A percentile compares a stretch with the other conserved stretches of the same genome.
phyloP scores from a whole-genome alignment of 2,888 invertebrate genomes.

The Coecobrya sp. region DNA sequence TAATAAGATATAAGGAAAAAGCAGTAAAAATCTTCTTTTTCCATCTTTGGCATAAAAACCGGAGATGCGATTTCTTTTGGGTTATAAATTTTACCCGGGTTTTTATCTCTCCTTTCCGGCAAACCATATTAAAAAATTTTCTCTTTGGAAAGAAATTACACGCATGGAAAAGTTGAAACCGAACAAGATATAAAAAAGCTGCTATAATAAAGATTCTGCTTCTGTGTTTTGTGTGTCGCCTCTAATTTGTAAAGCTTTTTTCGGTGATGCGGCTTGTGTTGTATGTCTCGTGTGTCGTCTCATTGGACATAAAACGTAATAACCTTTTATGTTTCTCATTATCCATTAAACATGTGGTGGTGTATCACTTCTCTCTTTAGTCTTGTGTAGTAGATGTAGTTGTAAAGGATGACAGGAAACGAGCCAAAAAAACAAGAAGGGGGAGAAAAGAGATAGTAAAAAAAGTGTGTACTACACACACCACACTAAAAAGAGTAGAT shows the following conservation, averaged over 20 bases:
- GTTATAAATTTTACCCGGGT: no score
- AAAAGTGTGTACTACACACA: slow-evolving; percentile 24
- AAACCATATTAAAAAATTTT: no score
- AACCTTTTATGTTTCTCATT: slow-evolving; percentile 76
- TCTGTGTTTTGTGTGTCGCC: slow-evolving; percentile 46
- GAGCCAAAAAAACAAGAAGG: not conserved
- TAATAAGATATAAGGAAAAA: not conserved
- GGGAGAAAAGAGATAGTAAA: not conserved
- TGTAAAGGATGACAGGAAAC: not conserved
- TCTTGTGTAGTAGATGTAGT: not conserved
- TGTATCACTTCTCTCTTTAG: no score
- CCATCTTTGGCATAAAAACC: no score
- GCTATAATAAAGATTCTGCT: slow-evolving; percentile 15
- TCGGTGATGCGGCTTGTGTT: no score
- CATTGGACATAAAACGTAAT: slow-evolving; percentile 74
- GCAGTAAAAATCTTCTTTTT: no score
- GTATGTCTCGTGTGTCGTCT: slow-evolving; percentile 15
- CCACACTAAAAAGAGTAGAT: no score
- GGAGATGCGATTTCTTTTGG: no score
- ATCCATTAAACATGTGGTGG: slow-evolving; percentile 64
- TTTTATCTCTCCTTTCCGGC: no score
- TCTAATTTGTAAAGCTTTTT: slow-evolving; percentile 68
- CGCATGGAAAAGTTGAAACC: not conserved
- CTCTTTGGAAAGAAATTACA: no score
- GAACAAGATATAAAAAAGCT: not conserved